Percentiles rank a stretch among this genome's conserved stretches.
Evolutionary conservation across 1,140 invertebrate species (phyloP).

Genomic region (Apis dorsata): DNA sequence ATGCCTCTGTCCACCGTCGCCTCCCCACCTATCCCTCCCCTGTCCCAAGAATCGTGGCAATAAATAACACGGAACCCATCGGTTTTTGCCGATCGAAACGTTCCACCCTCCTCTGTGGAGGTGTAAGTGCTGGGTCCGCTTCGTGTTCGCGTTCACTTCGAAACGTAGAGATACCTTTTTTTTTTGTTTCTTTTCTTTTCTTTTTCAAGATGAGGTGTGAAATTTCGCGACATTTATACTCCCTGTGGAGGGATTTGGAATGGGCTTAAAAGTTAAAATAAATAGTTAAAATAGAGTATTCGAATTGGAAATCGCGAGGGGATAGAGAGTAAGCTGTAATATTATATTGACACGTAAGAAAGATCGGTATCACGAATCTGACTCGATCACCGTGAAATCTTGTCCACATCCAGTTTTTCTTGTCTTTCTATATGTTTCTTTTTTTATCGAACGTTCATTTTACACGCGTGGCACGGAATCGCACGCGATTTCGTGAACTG

Average conservation of each 20-base stretch:
- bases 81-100: conserved; percentile 73
- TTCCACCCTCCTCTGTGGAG: conserved; percentile 31
- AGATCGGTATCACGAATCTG: too few species aligned
- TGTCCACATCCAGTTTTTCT: not conserved
- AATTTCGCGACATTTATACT: not conserved
- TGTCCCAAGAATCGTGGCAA: conserved; percentile 72
- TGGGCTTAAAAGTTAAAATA: too few species aligned
- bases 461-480: not conserved
- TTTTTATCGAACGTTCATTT: conserved; percentile 9
- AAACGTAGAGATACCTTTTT: not conserved
- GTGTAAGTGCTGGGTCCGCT: not conserved
- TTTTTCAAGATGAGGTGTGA: not conserved
- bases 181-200: not conserved
- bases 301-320: too few species aligned
- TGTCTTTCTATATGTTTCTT: not conserved
- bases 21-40: not conserved
- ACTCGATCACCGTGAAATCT: not conserved
- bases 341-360: too few species aligned
- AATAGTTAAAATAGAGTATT: too few species aligned
- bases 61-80: conserved; percentile 76
- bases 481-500: not conserved
- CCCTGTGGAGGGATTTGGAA: too few species aligned
- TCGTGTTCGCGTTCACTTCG: not conserved
- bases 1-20: conserved; percentile 68
- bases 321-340: too few species aligned